Evolutionary conservation across 2,888 invertebrate species (phyloP), one percentile per base, ranked within the genome.

Genomic region (Agrenia bidenticulata): DNA sequence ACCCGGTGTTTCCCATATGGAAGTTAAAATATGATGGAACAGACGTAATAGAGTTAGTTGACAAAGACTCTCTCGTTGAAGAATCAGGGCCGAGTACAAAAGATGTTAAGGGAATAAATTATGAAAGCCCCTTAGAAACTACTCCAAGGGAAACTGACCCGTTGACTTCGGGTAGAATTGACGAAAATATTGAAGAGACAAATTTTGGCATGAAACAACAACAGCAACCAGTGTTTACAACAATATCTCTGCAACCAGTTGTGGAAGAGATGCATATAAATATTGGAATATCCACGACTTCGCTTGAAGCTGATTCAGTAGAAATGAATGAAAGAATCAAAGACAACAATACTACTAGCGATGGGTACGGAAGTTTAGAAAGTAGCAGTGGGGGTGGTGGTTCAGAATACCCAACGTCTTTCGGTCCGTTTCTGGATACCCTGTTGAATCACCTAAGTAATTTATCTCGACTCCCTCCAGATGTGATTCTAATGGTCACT

Each of bases 361-460:
- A 72, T 24, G 72, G 72, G 0, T 74, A 73, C 58, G 64, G 63
- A 11, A 74, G 73, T 42, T 58, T 67, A 63, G 64, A 64, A 27
- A 69, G 63, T 58, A 59, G 50, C n/a, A 2, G 55, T 37, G 9
- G 24, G 49, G 24, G 2, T 42, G 45, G 63, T 60, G 17, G 32
- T 17, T 19, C 41, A 39, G 21, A 24, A 7, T 61, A 64, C 15
- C 41, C 61, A 7, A 69, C 72, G 11, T 67, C 72, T 2, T 72
- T 73, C 54, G 76, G 76, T 15, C 73, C 74, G 11, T 73, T 76
- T 57, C 53, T 76, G n/a, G 74, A 76, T 45, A 66, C 63, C 45
- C 64, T 76, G 24, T 63, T 74, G 23, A 61, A 66, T 32, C 72
- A 69, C 26, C 41, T 76, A 7, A 62, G 54, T 19, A 72, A 72